Percentiles rank a stretch among this genome's conserved stretches.
Conservation (phyloP, 2,888 invertebrate species). For the Spodoptera picta region DNA sequence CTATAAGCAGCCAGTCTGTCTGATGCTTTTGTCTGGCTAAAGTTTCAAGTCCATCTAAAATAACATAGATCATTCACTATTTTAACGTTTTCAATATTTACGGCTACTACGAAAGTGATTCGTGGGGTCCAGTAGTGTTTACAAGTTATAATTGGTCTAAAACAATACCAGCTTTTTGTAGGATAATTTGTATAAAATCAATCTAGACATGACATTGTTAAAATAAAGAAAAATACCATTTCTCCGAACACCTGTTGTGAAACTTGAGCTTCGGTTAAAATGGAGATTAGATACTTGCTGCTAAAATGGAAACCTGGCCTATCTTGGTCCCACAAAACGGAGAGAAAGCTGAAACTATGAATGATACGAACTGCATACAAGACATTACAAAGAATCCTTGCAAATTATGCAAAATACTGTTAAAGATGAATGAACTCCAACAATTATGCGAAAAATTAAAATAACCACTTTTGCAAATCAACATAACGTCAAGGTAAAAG, state of each 20-base stretch:
- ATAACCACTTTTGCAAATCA: slow-evolving; percentile 23
- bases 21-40: slow-evolving; percentile 20
- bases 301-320: slow-evolving; percentile 48
- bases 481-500: slow-evolving; percentile 25
- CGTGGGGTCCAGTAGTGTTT: slow-evolving; percentile 4
- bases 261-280: slow-evolving; percentile 26
- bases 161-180: slow-evolving; percentile 2
- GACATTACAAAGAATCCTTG: slow-evolving; percentile 22
- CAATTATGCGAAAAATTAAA: slow-evolving; percentile 32
- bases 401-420: slow-evolving; percentile 16
- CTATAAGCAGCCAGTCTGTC: slow-evolving; percentile 11
- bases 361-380: slow-evolving; percentile 33
- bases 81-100: slow-evolving; percentile 10
- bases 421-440: slow-evolving; percentile 41
- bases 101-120: slow-evolving; percentile 9
- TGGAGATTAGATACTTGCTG: slow-evolving; percentile 50
- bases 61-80: slow-evolving; percentile 14
- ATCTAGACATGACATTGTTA: slow-evolving; percentile 14
- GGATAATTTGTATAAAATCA: slow-evolving; percentile 14
- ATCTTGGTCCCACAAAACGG: slow-evolving; percentile 33
- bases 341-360: slow-evolving; percentile 37
- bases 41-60: slow-evolving; percentile 14
- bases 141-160: slow-evolving; percentile 14
- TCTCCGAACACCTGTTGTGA: slow-evolving; percentile 28
- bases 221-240: slow-evolving; percentile 18